Conservation (phyloP, 2,888 invertebrate genomes). For the Plebejus melissa region DNA sequence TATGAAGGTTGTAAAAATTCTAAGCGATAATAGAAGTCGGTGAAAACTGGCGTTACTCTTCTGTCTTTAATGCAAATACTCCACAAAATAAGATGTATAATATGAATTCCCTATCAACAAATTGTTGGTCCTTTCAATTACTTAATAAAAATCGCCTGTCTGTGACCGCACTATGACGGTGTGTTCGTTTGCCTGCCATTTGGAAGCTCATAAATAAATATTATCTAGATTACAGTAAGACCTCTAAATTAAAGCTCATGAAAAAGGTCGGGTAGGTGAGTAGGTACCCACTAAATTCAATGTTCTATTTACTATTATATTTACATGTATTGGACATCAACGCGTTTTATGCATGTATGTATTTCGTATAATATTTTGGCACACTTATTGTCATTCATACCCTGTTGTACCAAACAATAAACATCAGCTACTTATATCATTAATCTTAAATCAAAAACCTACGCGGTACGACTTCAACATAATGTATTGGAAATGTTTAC, state of each 20-base stretch:
- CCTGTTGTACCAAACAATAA: background rate
- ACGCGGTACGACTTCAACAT: background rate
- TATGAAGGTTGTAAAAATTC: no score
- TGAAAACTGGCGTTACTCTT: no score
- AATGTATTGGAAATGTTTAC: background rate
- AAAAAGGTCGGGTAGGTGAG: background rate
- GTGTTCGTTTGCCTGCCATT: background rate
- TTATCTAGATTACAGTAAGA: background rate
- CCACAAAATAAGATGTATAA: no score
- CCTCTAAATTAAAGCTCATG: background rate
- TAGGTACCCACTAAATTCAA: background rate
- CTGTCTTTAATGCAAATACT: no score
- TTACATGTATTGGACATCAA: background rate
- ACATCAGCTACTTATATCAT: background rate
- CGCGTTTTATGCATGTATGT: background rate
- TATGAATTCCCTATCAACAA: no score
- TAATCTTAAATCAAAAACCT: background rate
- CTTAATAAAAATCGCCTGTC: background rate
- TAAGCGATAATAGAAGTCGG: no score
- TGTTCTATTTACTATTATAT: no score
- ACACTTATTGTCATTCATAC: background rate
- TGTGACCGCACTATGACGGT: no score
- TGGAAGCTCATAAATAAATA: background rate
- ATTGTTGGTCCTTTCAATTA: background rate
- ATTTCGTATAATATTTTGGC: background rate